phyloP scores from a whole-genome alignment of 2,888 invertebrate genomes.

The Drosophila atroscutellata region DNA sequence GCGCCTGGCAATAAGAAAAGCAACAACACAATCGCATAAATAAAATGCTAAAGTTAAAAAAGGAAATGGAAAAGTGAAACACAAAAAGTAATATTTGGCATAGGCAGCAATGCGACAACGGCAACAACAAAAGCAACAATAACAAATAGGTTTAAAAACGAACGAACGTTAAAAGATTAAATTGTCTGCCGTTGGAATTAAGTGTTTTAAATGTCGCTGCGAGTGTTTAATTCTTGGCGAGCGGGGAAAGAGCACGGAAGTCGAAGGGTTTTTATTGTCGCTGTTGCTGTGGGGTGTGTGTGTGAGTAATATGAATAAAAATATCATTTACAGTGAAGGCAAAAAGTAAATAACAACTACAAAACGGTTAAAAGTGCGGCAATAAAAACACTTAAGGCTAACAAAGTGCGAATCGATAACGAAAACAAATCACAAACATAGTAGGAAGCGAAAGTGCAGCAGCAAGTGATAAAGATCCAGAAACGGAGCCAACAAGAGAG shows the following conservation, averaged over 20 bases:
- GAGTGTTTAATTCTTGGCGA: conserved; percentile 74
- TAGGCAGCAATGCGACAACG: conserved; percentile 42
- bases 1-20: conserved; percentile 23
- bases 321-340: conserved; percentile 54
- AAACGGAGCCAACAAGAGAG: conserved; percentile 2
- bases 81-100: conserved; percentile 67
- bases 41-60: conserved; percentile 38
- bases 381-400: conserved; percentile 51
- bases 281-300: conserved; percentile 11
- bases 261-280: conserved; percentile 13
- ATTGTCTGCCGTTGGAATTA: conserved; percentile 76
- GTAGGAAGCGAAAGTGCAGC: conserved; percentile 37
- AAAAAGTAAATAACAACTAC: conserved; percentile 22
- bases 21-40: conserved; percentile 46
- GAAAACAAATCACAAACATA: conserved; percentile 34
- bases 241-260: conserved; percentile 2
- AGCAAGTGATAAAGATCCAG: conserved; percentile 16
- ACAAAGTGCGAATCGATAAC: conserved; percentile 61
- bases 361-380: conserved; percentile 40
- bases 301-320: conserved; percentile 42
- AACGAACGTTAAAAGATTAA: conserved; percentile 78
- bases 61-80: conserved; percentile 25
- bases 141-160: conserved; percentile 57
- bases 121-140: conserved; percentile 29
- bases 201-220: conserved; percentile 77